Conservation (phyloP, 2,888 invertebrate species). For the Ichneumoninae sp. region DNA sequence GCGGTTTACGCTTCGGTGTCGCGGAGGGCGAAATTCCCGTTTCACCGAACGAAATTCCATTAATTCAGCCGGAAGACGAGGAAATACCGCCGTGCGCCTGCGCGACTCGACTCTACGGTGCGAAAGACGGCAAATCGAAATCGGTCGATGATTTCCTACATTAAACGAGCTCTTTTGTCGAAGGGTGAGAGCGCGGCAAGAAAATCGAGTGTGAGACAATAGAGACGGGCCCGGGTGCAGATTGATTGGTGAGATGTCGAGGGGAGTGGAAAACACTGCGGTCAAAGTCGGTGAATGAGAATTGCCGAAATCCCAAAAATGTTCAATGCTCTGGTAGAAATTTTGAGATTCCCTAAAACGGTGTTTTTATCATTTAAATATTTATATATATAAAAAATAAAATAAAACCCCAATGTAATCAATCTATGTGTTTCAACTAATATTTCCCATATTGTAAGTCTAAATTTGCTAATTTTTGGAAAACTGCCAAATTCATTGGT, state of each 20-base stretch:
- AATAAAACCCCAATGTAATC: no score
- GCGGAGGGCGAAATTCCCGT: constrained; percentile 12
- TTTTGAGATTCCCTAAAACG: neutral
- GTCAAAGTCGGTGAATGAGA: neutral
- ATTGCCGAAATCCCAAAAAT: neutral
- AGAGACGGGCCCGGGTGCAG: neutral
- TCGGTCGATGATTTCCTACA: constrained; percentile 1
- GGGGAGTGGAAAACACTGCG: neutral
- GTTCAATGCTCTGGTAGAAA: neutral
- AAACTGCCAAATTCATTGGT: neutral
- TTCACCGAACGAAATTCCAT: constrained; percentile 69
- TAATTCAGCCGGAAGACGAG: constrained; percentile 69
- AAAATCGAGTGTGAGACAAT: neutral
- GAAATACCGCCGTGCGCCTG: constrained; percentile 35
- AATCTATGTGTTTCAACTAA: no score
- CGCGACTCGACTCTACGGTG: constrained; percentile 1
- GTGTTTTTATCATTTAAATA: no score
- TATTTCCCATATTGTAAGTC: neutral
- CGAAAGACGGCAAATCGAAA: constrained; percentile 16
- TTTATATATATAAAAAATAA: neutral
- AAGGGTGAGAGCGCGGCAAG: neutral
- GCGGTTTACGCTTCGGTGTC: constrained; percentile 29
- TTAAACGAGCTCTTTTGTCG: constrained; percentile 24
- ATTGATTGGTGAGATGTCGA: constrained; percentile 49
- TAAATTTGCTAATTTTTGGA: no score